Percentiles rank a stretch among this genome's conserved stretches.
Conservation (phyloP, 2,888 invertebrate genomes). For the Proisotoma minuta region DNA sequence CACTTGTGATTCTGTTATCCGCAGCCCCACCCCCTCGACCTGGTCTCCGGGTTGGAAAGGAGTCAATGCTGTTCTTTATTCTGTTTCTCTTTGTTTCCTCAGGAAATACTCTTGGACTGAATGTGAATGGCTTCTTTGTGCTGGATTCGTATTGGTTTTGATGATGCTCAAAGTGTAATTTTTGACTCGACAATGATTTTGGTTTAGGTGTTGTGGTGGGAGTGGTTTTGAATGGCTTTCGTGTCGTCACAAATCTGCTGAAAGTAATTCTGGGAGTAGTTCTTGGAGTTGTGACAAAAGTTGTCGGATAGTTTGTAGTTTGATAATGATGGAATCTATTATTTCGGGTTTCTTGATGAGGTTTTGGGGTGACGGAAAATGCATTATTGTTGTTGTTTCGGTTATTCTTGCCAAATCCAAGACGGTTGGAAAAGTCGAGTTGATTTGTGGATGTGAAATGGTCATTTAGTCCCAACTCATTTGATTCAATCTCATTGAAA, state of each 20-base stretch:
- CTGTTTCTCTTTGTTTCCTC: conserved; percentile 15
- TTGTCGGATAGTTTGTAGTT: conserved; percentile 6
- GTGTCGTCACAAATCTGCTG: conserved; percentile 18
- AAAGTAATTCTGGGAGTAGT: conserved; percentile 13
- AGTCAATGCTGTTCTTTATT: conserved; percentile 6
- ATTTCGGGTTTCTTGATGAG: not conserved
- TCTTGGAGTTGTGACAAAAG: conserved; percentile 18
- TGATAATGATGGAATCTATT: not conserved
- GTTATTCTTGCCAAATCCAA: conserved; percentile 4
- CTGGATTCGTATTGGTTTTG: conserved; percentile 21
- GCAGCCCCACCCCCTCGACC: not conserved
- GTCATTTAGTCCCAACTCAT: conserved; percentile 34
- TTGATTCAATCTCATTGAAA: conserved; percentile 45
- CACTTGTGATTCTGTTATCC: conserved; percentile 17
- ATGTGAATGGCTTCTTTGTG: conserved; percentile 36
- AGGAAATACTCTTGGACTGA: conserved; percentile 33
- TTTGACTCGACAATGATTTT: too few relatives aligned
- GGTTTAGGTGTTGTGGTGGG: conserved; percentile 21
- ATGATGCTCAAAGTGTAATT: too few relatives aligned
- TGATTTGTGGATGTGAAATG: not conserved
- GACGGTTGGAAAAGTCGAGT: conserved; percentile 9
- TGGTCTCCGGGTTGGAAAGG: not conserved
- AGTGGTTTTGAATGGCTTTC: conserved; percentile 14
- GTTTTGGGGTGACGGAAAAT: too few relatives aligned
- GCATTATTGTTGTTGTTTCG: conserved; percentile 8